Percentiles rank a stretch among this genome's conserved stretches.
phyloP scores from a whole-genome alignment of 2,888 invertebrate species.

The Heteropelma amictum region DNA sequence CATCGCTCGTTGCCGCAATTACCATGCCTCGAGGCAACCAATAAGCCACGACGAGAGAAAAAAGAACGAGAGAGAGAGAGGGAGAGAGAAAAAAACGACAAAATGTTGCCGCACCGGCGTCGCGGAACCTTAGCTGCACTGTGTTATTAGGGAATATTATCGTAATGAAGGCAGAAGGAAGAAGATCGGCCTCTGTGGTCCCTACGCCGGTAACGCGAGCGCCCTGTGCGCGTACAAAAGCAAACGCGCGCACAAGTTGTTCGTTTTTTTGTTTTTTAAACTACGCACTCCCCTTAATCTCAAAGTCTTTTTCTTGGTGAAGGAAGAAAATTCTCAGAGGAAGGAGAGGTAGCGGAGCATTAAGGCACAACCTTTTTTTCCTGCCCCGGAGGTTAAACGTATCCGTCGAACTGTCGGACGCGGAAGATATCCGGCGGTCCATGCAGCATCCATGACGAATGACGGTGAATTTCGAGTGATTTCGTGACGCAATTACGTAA shows the following conservation, averaged over 20 bases:
- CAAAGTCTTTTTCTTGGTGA: slow-evolving; percentile 6
- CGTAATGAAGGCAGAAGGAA: slow-evolving; percentile 70
- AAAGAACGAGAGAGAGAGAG: slow-evolving; percentile 39
- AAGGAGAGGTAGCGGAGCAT: slow-evolving; percentile 14
- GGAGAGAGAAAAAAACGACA: slow-evolving; percentile 10
- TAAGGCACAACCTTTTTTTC: slow-evolving; percentile 2
- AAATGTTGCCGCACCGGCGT: slow-evolving; percentile 48
- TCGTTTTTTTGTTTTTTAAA: not conserved
- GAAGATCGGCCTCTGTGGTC: slow-evolving; percentile 48
- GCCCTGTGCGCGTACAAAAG: no score
- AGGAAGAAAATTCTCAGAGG: slow-evolving; percentile 8
- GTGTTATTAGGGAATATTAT: slow-evolving; percentile 77
- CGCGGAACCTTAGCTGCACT: slow-evolving; percentile 62
- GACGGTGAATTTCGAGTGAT: no score
- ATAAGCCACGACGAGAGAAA: slow-evolving; percentile 63
- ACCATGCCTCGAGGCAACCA: slow-evolving; percentile 72
- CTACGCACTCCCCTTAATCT: not conserved
- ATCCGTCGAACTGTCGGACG: not conserved
- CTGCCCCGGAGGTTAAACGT: not conserved
- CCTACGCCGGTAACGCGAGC: slow-evolving; percentile 31
- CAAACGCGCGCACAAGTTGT: no score
- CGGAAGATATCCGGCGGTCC: not conserved
- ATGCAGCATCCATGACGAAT: no score
- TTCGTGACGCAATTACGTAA: no score
- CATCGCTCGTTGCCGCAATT: slow-evolving; percentile 73